Percentiles rank a stretch among this genome's conserved stretches.
phyloP scores from a whole-genome alignment of 2,113 vertebrate species.

The Platysteira castanea region DNA sequence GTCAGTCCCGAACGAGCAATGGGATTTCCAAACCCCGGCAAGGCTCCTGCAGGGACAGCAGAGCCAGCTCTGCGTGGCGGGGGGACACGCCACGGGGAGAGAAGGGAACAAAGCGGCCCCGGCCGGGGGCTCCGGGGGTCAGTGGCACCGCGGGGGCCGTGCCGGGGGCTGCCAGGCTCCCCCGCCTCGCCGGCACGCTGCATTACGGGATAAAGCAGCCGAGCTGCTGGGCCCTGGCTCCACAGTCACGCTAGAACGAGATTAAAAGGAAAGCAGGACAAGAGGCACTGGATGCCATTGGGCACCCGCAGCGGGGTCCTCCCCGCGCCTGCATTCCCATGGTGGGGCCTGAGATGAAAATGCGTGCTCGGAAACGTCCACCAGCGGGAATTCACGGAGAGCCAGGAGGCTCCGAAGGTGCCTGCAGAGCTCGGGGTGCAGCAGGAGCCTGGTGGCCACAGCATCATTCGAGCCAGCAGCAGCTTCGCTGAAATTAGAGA shows the following conservation, averaged over 20 bases:
- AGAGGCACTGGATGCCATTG: background rate
- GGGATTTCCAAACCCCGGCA: background rate
- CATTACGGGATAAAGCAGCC: background rate
- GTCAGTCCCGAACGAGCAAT: background rate
- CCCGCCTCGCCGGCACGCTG: background rate
- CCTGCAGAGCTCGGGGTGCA: background rate
- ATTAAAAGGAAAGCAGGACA: conserved; percentile 54
- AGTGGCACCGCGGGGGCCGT: background rate
- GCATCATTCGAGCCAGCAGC: fast-evolving
- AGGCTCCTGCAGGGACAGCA: background rate
- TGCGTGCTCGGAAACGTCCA: background rate
- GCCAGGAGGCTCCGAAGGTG: background rate
- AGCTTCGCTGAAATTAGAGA: fast-evolving
- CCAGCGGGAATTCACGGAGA: fast-evolving
- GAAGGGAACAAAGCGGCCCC: background rate
- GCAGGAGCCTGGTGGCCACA: fast-evolving
- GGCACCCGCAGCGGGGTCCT: conserved; percentile 4
- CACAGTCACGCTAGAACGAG: conserved; percentile 37
- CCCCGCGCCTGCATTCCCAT: background rate
- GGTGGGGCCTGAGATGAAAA: background rate
- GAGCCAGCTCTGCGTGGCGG: background rate
- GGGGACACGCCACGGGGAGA: background rate
- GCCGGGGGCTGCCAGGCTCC: background rate
- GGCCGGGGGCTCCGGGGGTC: background rate
- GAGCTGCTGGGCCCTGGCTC: background rate